These are phyloP conservation scores for Candoia aspera DNA, from an alignment of 2,113 vertebrate species.

Conservation along the genomic window DNA sequence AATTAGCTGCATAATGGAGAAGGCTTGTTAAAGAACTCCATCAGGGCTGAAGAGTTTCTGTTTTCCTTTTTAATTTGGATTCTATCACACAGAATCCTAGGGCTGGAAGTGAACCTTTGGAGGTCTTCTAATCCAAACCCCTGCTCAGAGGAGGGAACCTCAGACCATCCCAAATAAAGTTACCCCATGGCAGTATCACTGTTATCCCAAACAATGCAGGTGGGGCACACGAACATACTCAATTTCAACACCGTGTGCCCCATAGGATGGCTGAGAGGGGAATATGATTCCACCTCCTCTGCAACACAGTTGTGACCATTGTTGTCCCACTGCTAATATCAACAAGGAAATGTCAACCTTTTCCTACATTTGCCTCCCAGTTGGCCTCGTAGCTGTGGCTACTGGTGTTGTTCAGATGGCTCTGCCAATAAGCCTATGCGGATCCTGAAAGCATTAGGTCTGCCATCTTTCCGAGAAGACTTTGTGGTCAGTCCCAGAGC, in stretches of 20 bases:
- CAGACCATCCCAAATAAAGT: neutral
- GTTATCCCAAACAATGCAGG: neutral
- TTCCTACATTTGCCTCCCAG: neutral
- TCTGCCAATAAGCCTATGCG: neutral
- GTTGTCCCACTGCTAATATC: neutral
- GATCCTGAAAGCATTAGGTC: neutral
- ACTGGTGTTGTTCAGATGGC: neutral
- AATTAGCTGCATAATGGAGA: neutral
- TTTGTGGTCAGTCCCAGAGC: neutral
- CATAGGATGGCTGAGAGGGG: neutral
- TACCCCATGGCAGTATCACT: neutral
- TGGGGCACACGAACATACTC: neutral
- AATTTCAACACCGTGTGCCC: neutral
- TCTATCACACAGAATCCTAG: neutral
- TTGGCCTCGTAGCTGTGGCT: neutral
- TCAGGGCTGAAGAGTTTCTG: neutral
- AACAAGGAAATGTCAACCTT: neutral
- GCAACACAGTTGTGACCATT: neutral
- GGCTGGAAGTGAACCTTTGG: neutral
- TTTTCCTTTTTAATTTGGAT: neutral
- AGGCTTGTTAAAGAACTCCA: neutral
- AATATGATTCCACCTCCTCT: neutral
- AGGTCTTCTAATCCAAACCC: neutral
- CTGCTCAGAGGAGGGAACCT: neutral
- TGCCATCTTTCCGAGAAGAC: neutral